Base-by-base conservation (phyloP, 64 coral and sea anemone species). In the Porites lutea region DNA sequence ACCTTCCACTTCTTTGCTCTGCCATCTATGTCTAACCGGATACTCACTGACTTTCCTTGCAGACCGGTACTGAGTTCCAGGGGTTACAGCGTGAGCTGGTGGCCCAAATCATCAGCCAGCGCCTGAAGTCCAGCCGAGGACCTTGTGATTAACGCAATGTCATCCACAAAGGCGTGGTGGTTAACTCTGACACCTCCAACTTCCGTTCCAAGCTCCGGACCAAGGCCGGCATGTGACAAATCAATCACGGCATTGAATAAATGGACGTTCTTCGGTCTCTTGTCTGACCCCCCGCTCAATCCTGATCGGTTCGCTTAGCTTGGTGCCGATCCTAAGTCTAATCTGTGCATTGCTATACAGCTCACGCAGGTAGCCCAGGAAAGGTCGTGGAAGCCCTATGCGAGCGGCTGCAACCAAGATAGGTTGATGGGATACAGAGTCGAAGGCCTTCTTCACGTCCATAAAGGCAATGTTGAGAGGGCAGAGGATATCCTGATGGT, bases 371-470 rank as follows among this genome's bases (percentile, higher is more conserved):
- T 72, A 54, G 6, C 22, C 52, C 2, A 88, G 23, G 3, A 88
- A 10, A 3, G 86, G 86, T 2, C 16, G 18, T 37, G 70, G 70
- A 51, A 88, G 22, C 2, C 86, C 86, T 52, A 75, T 68, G 16
- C 71, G 54, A 9, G 8, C 44, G 23, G 13, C 68, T 5, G 85
- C 85, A 44, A 87, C 19, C 9, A 88, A 46, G 47, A 88, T 72
- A 16, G 46, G 23, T 9, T 88, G 46, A 6, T 88, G 71, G 15
- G 62, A 69, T 10, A 86, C 82, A 0, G 71, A 88, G 22, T 88
- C 86, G 75, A 88, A 88, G 2, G 68, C 87, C 54, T 89, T 76
- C 86, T 76, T 88, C 19, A 62, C 51, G 53, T 78, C 75, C 47
- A 78, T 11, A 13, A 78, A 52, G 5, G 19, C 48, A 20, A 78